A percentile compares a stretch with the other conserved stretches of the same genome.
Conservation (phyloP, 2,888 invertebrate genomes). For the Lissonota sp. region DNA sequence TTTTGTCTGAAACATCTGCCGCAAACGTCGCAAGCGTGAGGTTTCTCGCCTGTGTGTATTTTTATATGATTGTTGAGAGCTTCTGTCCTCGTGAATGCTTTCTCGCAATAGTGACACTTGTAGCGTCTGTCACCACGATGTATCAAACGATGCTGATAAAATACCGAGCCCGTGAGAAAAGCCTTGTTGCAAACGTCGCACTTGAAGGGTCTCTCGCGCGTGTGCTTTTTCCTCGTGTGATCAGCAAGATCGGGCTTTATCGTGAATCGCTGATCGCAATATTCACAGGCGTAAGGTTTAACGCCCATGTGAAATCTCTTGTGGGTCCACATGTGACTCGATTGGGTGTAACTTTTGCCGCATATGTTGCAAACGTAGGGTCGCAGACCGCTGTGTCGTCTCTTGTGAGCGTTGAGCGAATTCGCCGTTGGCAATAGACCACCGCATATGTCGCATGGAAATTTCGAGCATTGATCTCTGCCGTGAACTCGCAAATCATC, state of each 20-base stretch:
- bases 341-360: conserved; percentile 84
- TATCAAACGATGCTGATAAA: conserved; percentile 87
- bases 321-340: conserved; percentile 88
- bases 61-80: conserved; percentile 87
- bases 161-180: conserved; percentile 87
- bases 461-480: conserved; percentile 75
- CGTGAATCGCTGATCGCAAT: conserved; percentile 87
- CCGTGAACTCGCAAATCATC: conserved; percentile 71
- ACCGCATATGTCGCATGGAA: conserved; percentile 77
- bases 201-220: conserved; percentile 87
- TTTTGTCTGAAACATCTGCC: conserved; percentile 79
- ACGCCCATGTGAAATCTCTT: conserved; percentile 88
- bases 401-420: conserved; percentile 76
- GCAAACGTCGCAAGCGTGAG: conserved; percentile 78
- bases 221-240: conserved; percentile 87
- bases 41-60: conserved; percentile 85
- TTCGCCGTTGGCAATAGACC: conserved; percentile 74
- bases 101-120: conserved; percentile 87
- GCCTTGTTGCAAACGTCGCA: conserved; percentile 87
- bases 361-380: conserved; percentile 79
- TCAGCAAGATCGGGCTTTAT: conserved; percentile 88
- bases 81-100: conserved; percentile 87
- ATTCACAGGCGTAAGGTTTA: conserved; percentile 87
- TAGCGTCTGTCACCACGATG: conserved; percentile 88
- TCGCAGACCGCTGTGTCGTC: conserved; percentile 77